A percentile compares a stretch with the other conserved stretches of the same genome.
These are phyloP conservation scores for Melanotaenia pygmaea DNA, from an alignment of 2,797 vertebrate genomes.

Conservation along the genomic window DNA sequence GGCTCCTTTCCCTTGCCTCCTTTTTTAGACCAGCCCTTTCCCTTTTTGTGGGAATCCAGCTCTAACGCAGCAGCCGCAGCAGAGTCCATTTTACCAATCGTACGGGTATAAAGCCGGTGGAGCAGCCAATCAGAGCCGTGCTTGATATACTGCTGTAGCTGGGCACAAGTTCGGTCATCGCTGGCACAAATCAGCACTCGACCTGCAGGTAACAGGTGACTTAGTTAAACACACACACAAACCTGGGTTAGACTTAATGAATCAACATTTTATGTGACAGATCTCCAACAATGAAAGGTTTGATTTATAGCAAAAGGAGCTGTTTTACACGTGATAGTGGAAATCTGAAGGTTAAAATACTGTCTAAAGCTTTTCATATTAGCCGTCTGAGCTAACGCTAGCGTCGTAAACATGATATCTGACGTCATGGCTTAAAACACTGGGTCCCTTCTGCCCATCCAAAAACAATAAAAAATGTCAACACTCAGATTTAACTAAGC, in stretches of 20 bases:
- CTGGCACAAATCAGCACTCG: conserved; percentile 94
- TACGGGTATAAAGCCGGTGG: conserved; percentile 87
- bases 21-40: conserved; percentile 71
- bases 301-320: no score
- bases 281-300: neutral
- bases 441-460: no score
- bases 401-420: no score
- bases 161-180: conserved; percentile 94
- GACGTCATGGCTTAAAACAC: no score
- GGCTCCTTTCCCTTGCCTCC: conserved; percentile 75
- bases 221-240: neutral
- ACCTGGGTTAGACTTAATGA: neutral
- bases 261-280: neutral
- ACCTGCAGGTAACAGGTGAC: conserved; percentile 75
- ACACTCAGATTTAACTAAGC: no score
- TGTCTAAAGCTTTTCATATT: no score
- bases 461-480: no score
- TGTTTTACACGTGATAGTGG: no score
- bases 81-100: conserved; percentile 84
- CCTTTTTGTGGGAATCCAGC: conserved; percentile 66
- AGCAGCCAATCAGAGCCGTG: conserved; percentile 87
- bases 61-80: conserved; percentile 59
- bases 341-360: no score
- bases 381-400: no score
- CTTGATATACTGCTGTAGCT: conserved; percentile 90